phyloP scores from a whole-genome alignment of 1,140 invertebrate genomes.

The Lineus longissimus region DNA sequence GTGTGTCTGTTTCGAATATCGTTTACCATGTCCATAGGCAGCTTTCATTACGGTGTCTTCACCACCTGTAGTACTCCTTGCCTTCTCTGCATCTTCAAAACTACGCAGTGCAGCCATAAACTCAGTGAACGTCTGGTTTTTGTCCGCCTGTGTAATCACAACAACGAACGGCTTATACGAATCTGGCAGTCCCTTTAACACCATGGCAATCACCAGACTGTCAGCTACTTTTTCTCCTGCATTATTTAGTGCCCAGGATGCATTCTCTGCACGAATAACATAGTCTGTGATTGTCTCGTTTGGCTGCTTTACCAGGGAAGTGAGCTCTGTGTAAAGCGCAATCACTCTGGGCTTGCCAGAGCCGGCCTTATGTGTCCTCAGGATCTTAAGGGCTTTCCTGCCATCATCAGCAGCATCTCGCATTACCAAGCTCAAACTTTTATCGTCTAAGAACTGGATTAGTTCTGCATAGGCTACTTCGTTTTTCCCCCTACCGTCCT shows the following conservation, averaged over 20 bases:
- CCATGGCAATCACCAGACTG: background rate
- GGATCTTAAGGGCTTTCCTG: slow-evolving; percentile 9
- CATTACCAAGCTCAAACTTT: slow-evolving; percentile 8
- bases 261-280: slow-evolving; percentile 5
- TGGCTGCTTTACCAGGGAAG: slow-evolving; percentile 10
- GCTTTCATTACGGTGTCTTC: slow-evolving; percentile 4
- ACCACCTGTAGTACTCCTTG: background rate
- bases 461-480: slow-evolving; percentile 10
- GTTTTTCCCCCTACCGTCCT: background rate
- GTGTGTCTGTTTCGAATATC: background rate
- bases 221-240: background rate
- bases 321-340: slow-evolving; percentile 21
- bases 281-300: slow-evolving; percentile 19
- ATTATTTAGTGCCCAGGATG: background rate
- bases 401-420: slow-evolving; percentile 9
- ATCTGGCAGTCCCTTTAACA: background rate
- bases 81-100: slow-evolving; percentile 20
- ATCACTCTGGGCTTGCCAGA: slow-evolving; percentile 20
- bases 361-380: slow-evolving; percentile 15
- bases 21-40: background rate
- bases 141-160: slow-evolving; percentile 8
- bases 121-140: slow-evolving; percentile 10
- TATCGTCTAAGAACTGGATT: slow-evolving; percentile 14
- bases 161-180: background rate
- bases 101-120: slow-evolving; percentile 21